phyloP scores from a whole-genome alignment of 2,888 invertebrate species.

The Leptarthrus brevirostris region DNA sequence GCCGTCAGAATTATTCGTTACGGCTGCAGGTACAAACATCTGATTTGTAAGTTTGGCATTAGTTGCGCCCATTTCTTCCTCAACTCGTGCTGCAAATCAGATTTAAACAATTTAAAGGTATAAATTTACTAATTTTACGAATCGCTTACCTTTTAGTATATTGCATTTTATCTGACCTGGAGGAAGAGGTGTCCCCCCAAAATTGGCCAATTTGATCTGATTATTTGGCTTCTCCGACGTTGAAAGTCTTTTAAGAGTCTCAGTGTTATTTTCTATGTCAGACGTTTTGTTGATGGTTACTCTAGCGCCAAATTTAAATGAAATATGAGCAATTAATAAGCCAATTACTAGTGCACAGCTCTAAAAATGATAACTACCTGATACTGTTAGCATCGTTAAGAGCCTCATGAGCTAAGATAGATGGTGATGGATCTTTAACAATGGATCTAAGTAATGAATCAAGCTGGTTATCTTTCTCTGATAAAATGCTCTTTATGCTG shows the following conservation, averaged over 20 bases:
- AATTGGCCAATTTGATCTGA: slow-evolving; percentile 74
- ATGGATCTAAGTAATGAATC: slow-evolving; percentile 83
- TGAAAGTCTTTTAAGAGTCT: slow-evolving; percentile 74
- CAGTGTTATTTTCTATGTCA: slow-evolving; percentile 72
- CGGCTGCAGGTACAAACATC: slow-evolving; percentile 70
- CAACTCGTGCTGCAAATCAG: slow-evolving; percentile 71
- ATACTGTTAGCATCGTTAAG: slow-evolving; percentile 71
- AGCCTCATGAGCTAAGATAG: slow-evolving; percentile 71
- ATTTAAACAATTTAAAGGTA: slow-evolving; percentile 1
- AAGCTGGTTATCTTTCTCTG: slow-evolving; percentile 73
- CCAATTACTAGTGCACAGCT: slow-evolving; percentile 5
- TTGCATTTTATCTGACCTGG: slow-evolving; percentile 94
- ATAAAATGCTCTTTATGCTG: slow-evolving; percentile 68
- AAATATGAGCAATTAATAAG: slow-evolving; percentile 57
- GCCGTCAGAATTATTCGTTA: slow-evolving; percentile 63
- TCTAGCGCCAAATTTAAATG: slow-evolving; percentile 68
- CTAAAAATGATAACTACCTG: slow-evolving; percentile 62
- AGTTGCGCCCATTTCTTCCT: slow-evolving; percentile 71
- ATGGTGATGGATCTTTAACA: slow-evolving; percentile 75
- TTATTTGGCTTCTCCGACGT: slow-evolving; percentile 78
- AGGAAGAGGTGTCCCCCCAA: slow-evolving; percentile 77
- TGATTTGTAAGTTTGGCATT: slow-evolving; percentile 71
- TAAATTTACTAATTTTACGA: background rate
- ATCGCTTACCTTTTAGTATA: slow-evolving; percentile 83
- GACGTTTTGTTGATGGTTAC: slow-evolving; percentile 67